Evolutionary conservation across 2,797 vertebrate species (phyloP).

Genomic region (Phrynocephalus guinanensis): DNA sequence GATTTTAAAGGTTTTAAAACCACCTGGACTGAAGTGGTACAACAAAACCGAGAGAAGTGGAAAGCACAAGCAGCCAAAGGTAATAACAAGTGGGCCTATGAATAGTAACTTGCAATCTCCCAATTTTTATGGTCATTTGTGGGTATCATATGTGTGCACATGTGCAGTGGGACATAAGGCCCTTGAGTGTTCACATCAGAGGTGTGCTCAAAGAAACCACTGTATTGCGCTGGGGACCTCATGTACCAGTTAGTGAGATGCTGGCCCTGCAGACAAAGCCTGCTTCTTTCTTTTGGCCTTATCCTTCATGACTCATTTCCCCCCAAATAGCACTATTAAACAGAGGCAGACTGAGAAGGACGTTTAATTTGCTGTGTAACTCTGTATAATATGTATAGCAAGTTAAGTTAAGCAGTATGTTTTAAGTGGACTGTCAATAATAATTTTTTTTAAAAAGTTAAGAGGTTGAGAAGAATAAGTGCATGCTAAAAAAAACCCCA

Average conservation of each 20-base stretch:
- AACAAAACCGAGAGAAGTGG: constrained; percentile 91
- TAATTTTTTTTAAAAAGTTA: too few relatives aligned
- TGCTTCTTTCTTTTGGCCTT: not conserved
- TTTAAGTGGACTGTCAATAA: too few relatives aligned
- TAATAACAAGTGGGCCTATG: constrained; percentile 70
- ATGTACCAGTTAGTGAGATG: not conserved
- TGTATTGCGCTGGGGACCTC: not conserved
- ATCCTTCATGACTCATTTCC: not conserved
- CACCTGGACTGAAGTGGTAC: constrained; percentile 90
- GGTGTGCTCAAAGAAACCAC: not conserved
- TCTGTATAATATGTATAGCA: too few relatives aligned
- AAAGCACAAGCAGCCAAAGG: constrained; percentile 89
- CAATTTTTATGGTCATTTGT: not conserved
- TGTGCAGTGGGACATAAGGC: not conserved
- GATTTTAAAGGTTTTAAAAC: constrained; percentile 89
- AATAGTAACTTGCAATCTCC: constrained; percentile 36
- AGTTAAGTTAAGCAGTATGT: too few relatives aligned
- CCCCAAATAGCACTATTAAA: not conserved
- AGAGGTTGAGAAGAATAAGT: too few relatives aligned
- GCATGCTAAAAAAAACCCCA: too few relatives aligned
- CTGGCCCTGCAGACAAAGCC: not conserved
- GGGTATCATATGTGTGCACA: not conserved
- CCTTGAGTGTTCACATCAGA: constrained; percentile 15
- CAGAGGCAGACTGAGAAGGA: not conserved
- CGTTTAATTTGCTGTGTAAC: too few relatives aligned